Evolutionary conservation across 2,113 vertebrate species (phyloP).

Genomic region (Cercocebus atys): DNA sequence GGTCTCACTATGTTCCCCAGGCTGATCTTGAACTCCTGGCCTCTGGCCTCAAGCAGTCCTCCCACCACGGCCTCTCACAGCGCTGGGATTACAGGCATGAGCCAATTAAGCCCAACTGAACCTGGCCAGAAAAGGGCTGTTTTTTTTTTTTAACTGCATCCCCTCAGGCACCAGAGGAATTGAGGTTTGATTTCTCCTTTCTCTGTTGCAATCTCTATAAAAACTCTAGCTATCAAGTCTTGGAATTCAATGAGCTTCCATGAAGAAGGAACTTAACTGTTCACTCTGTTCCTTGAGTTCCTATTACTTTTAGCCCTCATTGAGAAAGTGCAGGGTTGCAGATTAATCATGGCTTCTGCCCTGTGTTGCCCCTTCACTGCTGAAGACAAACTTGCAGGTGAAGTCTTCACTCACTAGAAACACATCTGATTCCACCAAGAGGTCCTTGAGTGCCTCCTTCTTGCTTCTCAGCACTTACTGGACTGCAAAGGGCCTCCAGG

Average conservation of each 20-base stretch:
- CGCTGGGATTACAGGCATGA: too few relatives aligned
- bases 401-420: background rate
- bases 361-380: background rate
- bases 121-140: background rate
- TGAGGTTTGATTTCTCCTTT: background rate
- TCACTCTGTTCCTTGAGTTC: background rate
- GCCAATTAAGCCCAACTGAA: too few relatives aligned
- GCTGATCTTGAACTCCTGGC: too few relatives aligned
- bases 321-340: background rate
- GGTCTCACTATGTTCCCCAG: too few relatives aligned
- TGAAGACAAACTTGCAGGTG: background rate
- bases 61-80: too few relatives aligned
- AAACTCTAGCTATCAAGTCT: background rate
- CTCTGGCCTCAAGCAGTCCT: too few relatives aligned
- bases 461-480: background rate
- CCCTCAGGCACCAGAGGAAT: background rate
- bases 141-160: background rate
- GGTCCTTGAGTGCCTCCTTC: accelerated
- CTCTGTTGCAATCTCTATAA: background rate
- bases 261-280: background rate
- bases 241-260: background rate
- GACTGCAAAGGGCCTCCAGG: background rate
- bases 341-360: background rate
- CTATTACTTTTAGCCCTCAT: background rate
- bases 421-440: background rate